These are phyloP conservation scores for Circaetus cinerascens DNA, from an alignment of 2,113 vertebrate species.

Conservation along the genomic window DNA sequence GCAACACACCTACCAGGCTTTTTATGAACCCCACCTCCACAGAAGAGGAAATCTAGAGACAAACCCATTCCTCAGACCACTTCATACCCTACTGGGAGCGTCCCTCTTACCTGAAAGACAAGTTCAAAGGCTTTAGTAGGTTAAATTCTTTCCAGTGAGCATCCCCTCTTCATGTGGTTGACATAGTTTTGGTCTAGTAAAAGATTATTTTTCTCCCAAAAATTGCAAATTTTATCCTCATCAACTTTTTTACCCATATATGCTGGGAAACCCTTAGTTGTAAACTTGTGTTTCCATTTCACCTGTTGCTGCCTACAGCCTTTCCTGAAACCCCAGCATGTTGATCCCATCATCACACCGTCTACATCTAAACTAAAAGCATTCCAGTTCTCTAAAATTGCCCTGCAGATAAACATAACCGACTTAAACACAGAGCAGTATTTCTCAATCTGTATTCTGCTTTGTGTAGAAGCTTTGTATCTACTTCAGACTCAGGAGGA, in stretches of 20 bases:
- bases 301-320: neutral
- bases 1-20: neutral
- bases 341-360: neutral
- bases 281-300: neutral
- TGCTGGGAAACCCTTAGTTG: neutral
- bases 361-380: neutral
- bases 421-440: accelerated
- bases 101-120: neutral
- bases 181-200: neutral
- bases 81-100: neutral
- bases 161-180: neutral
- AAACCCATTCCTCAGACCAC: neutral
- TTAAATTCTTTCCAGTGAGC: neutral
- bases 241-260: neutral
- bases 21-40: neutral
- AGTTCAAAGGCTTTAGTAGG: neutral
- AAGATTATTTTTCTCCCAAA: neutral
- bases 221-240: neutral
- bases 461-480: neutral
- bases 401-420: accelerated
- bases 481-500: neutral
- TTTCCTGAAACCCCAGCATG: neutral
- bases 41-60: neutral
- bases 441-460: neutral
- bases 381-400: neutral